Evolutionary conservation across 2,113 vertebrate species (phyloP), one percentile per base, ranked within the genome.

Genomic region (Motacilla tschutschensis): DNA sequence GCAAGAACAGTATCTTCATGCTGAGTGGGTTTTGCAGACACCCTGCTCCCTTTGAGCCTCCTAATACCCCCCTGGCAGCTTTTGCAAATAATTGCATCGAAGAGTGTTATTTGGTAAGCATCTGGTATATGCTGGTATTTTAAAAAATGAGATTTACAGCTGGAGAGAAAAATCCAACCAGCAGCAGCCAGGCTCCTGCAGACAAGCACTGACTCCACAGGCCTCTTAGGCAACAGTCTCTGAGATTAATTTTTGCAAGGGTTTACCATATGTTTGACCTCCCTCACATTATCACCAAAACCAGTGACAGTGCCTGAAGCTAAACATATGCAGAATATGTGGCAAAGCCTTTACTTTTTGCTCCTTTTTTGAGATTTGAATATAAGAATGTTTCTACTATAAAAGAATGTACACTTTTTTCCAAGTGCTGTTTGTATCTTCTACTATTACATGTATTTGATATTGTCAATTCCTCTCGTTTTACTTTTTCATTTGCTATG

Each of bases 61-160:
- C 31, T 79, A 76, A 88, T 70, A 76, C 22, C 14, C 33, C 69
- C 13, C 48, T 24, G 76, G 72, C 79, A 93, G 69, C 36, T 79
- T 60, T 38, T 80, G 76, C 53, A 90, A 92, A 74, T 87, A 87
- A 87, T 53, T 85, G 85, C 72, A 80, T 17, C 0, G 12, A 79
- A 69, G 6, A 90, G 48, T 48, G 48, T 62, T 84, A 88, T 63
- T 93, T 82, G 60, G 79, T 87, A 85, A 83, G 44, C 0, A 4
- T 80, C 76, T 91, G 70, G 65, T 70, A 43, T 57, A 90, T 20
- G 53, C n/a, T 2, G 29, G 65, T 83, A 77, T 85, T 92, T 87
- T 67, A 64, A 87, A 87, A 93, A 93, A 92, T 64, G 79, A 87
- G 89, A 89, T 89, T 92, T 93, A 79, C 87, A 93, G 87, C 79